Evolutionary conservation across 2,113 vertebrate species (phyloP).

Genomic region (Bos indicus): DNA sequence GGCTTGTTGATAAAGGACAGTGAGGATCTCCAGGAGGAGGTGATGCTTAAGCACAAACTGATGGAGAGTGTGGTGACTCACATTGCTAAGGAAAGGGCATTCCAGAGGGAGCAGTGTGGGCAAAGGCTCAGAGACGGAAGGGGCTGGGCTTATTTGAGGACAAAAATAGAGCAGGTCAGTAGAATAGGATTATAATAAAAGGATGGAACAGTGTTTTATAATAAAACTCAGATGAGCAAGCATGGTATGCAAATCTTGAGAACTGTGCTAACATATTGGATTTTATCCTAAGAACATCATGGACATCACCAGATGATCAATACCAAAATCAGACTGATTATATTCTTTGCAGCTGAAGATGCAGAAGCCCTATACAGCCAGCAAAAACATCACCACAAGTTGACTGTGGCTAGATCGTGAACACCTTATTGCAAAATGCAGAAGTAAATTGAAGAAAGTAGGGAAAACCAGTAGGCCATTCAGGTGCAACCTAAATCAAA

Average conservation of each 20-base stretch:
- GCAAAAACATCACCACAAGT: not conserved
- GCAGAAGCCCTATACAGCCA: not conserved
- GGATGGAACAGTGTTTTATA: not conserved
- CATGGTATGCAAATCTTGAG: not conserved
- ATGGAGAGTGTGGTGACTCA: not conserved
- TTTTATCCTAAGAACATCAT: not conserved
- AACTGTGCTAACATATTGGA: not conserved
- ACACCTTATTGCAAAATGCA: not conserved
- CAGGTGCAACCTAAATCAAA: not conserved
- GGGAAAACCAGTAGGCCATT: not conserved
- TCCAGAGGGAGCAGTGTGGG: fast-evolving
- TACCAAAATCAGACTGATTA: not conserved
- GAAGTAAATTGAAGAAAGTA: not conserved
- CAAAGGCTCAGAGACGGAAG: not conserved
- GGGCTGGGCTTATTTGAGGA: not conserved
- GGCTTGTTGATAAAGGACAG: not conserved
- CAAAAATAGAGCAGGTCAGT: not conserved
- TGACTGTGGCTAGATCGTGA: not conserved
- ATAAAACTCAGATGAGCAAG: not conserved
- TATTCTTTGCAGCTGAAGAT: not conserved
- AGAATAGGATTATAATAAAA: not conserved
- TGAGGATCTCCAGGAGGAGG: not conserved
- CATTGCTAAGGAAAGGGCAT: not conserved
- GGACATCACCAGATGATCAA: not conserved
- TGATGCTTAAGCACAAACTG: not conserved